These are phyloP conservation scores for Coptotermes formosanus DNA, from an alignment of 1,140 invertebrate species.

Conservation along the genomic window DNA sequence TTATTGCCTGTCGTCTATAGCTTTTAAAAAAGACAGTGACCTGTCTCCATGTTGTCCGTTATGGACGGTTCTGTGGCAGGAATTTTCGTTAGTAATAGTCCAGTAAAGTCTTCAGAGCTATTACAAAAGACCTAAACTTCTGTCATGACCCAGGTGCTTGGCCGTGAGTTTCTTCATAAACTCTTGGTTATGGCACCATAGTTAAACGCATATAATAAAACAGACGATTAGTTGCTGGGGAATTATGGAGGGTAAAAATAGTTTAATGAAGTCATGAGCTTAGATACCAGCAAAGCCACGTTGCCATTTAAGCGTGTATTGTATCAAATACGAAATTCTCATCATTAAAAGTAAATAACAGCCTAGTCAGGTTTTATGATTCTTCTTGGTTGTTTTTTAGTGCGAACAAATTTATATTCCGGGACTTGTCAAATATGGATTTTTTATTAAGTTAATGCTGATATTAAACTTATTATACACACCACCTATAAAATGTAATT, in stretches of 20 bases:
- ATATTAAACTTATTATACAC: not conserved
- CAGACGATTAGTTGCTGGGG: not conserved
- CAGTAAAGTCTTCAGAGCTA: not conserved
- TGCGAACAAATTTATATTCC: not conserved
- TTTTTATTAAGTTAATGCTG: not conserved
- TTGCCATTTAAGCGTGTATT: not conserved
- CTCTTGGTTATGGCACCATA: not conserved
- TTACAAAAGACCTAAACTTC: not conserved
- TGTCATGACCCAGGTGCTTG: not conserved
- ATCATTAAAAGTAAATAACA: not conserved
- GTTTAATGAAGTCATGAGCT: not conserved
- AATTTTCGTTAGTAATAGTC: not conserved
- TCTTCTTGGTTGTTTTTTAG: not conserved
- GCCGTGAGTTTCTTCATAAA: not conserved
- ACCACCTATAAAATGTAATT: too few species aligned
- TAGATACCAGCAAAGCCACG: not conserved
- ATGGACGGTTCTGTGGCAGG: not conserved
- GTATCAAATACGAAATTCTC: not conserved
- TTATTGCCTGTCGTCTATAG: too few species aligned
- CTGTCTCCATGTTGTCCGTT: not conserved
- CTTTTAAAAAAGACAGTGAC: too few species aligned
- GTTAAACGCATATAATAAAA: conserved; percentile 7
- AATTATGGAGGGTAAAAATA: not conserved
- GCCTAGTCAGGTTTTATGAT: not conserved
- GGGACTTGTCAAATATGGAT: not conserved